Evolutionary conservation across 2,888 invertebrate species (phyloP), one percentile per base, ranked within the genome.

Genomic region (Oscheius myriophilus): DNA sequence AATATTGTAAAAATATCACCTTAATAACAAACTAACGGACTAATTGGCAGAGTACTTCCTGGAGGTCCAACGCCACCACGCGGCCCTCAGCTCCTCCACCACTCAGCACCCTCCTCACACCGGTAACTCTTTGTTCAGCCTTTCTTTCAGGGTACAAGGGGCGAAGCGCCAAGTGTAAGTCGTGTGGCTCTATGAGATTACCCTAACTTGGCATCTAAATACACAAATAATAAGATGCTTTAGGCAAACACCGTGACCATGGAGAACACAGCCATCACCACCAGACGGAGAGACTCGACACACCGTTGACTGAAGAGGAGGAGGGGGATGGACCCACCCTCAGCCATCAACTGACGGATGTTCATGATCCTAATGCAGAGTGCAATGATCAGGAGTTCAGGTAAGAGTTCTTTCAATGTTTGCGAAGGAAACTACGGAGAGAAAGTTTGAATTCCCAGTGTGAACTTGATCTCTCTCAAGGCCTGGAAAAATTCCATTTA

Each of bases 341-440:
- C 33, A 33, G 54, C 7, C 53, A 63, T 16, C 43, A 63, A 33
- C 33, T 33, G 33, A 33, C 33, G 23, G n/a, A 25, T 7, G 61
- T 25, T 11, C 16, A 69, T 4, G 66, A 70, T 43, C 45, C 58
- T 11, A 73, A 69, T 18, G 46, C 61, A 12, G 63, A 76, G 18
- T 85, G 85, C 68, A 71, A 61, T 12, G 83, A 83, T 51, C 82
- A 83, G 57, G 84, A 85, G 52, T 75, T 83, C 66, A 72, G 74
- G 49, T 82, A 71, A 23, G 14, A 18, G 3, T 6, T 26, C 41
- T 33, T 49, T 23, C 14, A 16, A 42, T 6, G 4, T 41, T n/a
- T n/a, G n/a, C n/a, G n/a, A n/a, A n/a, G n/a, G n/a, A n/a, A n/a
- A n/a, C n/a, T n/a, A n/a, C n/a, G n/a, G n/a, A n/a, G n/a, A n/a